Conservation (phyloP, 2,797 vertebrate genomes). For the Chelmon rostratus region DNA sequence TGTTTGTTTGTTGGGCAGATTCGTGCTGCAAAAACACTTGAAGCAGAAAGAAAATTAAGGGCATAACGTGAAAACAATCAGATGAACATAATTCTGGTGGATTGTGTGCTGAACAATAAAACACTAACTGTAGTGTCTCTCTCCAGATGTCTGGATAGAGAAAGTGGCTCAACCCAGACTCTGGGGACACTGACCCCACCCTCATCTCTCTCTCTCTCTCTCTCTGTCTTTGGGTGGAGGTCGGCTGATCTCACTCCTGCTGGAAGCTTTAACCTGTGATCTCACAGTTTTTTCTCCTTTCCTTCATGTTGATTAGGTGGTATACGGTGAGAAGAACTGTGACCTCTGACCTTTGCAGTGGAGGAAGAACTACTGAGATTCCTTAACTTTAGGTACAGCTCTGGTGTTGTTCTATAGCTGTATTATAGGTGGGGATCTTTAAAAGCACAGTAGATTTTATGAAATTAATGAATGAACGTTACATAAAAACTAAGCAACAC, state of each 20-base stretch:
- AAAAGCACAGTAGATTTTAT: too few relatives aligned
- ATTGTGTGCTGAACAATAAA: slow-evolving; percentile 1
- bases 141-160: slow-evolving; percentile 63
- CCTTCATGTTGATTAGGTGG: neutral
- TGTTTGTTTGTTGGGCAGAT: neutral
- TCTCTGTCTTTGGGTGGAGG: slow-evolving; percentile 47
- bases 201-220: slow-evolving; percentile 8
- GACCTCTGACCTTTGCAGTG: slow-evolving; percentile 15
- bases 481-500: too few relatives aligned
- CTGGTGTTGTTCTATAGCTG: neutral
- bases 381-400: neutral
- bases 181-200: slow-evolving; percentile 60
- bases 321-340: neutral
- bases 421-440: neutral
- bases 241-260: slow-evolving; percentile 59
- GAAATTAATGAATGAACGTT: neutral
- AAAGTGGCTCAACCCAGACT: slow-evolving; percentile 60
- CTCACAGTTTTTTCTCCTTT: slow-evolving; percentile 23
- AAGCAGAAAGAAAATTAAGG: neutral
- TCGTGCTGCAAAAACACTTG: too few relatives aligned
- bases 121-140: neutral
- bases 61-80: neutral
- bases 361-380: neutral
- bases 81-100: neutral
- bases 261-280: slow-evolving; percentile 54